These are phyloP conservation scores for Endomychus coccineus DNA, from an alignment of 2,888 invertebrate species.

Conservation along the genomic window DNA sequence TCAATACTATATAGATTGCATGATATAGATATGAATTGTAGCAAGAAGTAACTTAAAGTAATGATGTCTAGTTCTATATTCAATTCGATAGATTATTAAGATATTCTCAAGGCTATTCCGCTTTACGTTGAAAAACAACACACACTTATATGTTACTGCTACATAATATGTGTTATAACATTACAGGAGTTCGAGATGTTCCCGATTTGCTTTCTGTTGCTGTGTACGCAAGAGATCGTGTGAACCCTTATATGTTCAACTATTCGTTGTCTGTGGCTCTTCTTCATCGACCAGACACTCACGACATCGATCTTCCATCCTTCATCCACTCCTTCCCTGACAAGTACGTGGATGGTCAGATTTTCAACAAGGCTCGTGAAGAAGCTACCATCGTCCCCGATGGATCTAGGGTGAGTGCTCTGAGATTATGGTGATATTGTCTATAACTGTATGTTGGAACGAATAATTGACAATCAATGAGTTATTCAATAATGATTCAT, in stretches of 20 bases:
- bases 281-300: constrained; percentile 65
- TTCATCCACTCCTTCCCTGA: constrained; percentile 74
- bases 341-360: constrained; percentile 70
- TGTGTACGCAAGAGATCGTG: constrained; percentile 61
- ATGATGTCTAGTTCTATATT: no score
- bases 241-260: constrained; percentile 76
- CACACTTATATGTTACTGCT: no score
- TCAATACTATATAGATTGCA: no score
- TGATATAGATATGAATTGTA: no score
- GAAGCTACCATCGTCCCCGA: constrained; percentile 56
- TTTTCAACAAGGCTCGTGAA: constrained; percentile 62
- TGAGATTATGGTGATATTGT: no score
- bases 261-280: constrained; percentile 71
- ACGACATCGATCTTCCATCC: constrained; percentile 61
- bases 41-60: no score
- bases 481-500: no score
- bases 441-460: no score
- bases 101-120: no score
- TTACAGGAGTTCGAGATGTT: constrained; percentile 58
- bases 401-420: constrained; percentile 53
- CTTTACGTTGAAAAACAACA: no score
- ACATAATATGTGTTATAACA: background rate
- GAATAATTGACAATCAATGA: no score
- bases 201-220: constrained; percentile 68
- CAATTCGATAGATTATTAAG: no score